Evolutionary conservation across 2,888 invertebrate genomes (phyloP), one percentile per base, ranked within the genome.

Genomic region (Gisinianus flammeolus): DNA sequence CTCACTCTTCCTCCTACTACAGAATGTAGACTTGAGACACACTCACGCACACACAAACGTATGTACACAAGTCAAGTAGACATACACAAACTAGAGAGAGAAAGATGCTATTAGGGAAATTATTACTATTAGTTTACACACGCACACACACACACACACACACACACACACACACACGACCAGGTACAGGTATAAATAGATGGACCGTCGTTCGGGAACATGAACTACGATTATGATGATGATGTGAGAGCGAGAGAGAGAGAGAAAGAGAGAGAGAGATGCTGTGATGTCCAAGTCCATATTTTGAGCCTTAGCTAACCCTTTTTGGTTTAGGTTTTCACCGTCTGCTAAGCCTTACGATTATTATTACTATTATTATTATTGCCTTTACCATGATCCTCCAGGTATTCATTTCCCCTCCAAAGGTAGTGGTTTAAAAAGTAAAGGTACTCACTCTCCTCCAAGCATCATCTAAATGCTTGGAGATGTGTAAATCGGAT

Each of bases 261-360:
- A n/a, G n/a, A n/a, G n/a, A n/a, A n/a, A n/a, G n/a, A n/a, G n/a
- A n/a, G n/a, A n/a, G n/a, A n/a, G n/a, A n/a, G n/a, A n/a, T n/a
- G n/a, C 22, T 26, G 44, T 22, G 33, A 68, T 33, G 44, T 44
- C 44, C 44, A 44, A 44, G 44, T 44, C 44, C 19, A 44, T 44
- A 19, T 44, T 44, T 26, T 31, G 35, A 24, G 44, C 35, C 64
- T 26, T 33, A 30, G 33, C 44, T 68, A 68, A 68, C 68, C 68
- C 68, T 68, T 68, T 68, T 68, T 68, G 68, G 35, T 68, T 68
- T 68, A 35, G 24, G 35, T 68, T 68, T n/a, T 68, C 68, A 68
- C 68, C 68, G 68, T 68, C 68, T 68, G 44, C 68, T 44, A n/a
- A 24, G 35, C 26, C 68, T 22, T 26, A 58, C 28, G 1, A 6